phyloP scores from a whole-genome alignment of 2,113 vertebrate genomes.

The Cygnus atratus region DNA sequence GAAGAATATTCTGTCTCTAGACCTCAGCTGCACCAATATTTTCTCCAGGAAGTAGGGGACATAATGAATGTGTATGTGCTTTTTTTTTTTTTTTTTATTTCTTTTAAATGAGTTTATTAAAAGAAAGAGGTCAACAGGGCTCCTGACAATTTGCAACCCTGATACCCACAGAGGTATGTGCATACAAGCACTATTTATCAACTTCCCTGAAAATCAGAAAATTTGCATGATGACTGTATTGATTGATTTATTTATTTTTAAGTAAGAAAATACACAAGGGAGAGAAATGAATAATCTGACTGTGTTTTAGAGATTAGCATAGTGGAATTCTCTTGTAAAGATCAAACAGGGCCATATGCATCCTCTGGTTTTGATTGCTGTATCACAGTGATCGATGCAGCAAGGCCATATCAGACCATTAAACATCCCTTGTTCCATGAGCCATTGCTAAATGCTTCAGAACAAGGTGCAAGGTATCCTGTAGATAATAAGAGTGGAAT shows the following conservation, averaged over 20 bases:
- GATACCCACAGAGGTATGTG: neutral
- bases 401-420: slow-evolving; percentile 16
- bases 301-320: slow-evolving; percentile 22
- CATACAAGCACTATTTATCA: neutral
- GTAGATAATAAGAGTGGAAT: slow-evolving; percentile 27
- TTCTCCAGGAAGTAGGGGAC: slow-evolving; percentile 5
- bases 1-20: neutral
- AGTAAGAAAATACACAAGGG: neutral
- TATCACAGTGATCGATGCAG: slow-evolving; percentile 13
- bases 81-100: neutral
- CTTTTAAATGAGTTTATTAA: slow-evolving; percentile 39
- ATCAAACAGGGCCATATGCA: neutral
- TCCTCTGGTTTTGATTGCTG: slow-evolving; percentile 26
- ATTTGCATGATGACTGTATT: neutral
- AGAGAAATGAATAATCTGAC: neutral
- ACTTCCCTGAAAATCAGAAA: slow-evolving; percentile 15
- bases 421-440: slow-evolving; percentile 34
- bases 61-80: slow-evolving; percentile 4
- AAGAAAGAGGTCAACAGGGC: slow-evolving; percentile 7
- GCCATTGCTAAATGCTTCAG: slow-evolving; percentile 39
- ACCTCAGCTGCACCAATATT: neutral
- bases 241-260: slow-evolving; percentile 25
- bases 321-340: neutral
- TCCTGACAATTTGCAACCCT: neutral
- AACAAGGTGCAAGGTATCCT: slow-evolving; percentile 46